Evolutionary conservation across 2,888 invertebrate species (phyloP).

Genomic region (Lordiphosa fenestrarum): DNA sequence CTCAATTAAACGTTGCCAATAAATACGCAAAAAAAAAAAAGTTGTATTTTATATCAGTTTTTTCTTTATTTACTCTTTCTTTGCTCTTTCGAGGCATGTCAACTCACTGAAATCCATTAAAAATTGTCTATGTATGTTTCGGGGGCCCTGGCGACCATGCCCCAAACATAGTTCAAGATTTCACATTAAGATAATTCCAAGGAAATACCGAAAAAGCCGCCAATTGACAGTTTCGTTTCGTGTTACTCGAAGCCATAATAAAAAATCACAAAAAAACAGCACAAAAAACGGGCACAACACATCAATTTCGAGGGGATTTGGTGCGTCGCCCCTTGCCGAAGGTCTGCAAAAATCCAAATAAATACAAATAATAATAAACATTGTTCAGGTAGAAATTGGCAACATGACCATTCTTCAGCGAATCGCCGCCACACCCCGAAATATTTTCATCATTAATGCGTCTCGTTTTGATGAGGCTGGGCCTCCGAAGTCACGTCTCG

Average conservation of each 20-base stretch:
- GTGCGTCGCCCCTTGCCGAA: slow-evolving; percentile 37
- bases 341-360: slow-evolving; percentile 58
- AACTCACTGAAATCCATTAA: slow-evolving; percentile 63
- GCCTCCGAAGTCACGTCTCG: slow-evolving; percentile 45
- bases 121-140: slow-evolving; percentile 40
- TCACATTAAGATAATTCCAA: slow-evolving; percentile 73
- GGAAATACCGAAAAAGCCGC: slow-evolving; percentile 64
- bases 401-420: slow-evolving; percentile 59
- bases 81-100: slow-evolving; percentile 38
- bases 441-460: slow-evolving; percentile 2
- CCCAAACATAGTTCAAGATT: slow-evolving; percentile 72
- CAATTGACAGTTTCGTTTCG: slow-evolving; percentile 72
- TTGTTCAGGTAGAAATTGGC: slow-evolving; percentile 59
- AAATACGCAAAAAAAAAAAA: too few species aligned
- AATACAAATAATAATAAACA: neutral
- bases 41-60: slow-evolving; percentile 1
- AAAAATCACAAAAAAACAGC: too few species aligned
- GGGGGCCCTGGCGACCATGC: slow-evolving; percentile 63
- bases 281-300: slow-evolving; percentile 12
- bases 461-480: slow-evolving; percentile 15
- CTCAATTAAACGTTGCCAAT: neutral
- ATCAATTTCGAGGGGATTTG: slow-evolving; percentile 53
- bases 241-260: slow-evolving; percentile 43
- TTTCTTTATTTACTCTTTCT: too few species aligned
- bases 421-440: slow-evolving; percentile 34